Conservation (phyloP, 2,888 invertebrate genomes). For the Athrips mouffetella region DNA sequence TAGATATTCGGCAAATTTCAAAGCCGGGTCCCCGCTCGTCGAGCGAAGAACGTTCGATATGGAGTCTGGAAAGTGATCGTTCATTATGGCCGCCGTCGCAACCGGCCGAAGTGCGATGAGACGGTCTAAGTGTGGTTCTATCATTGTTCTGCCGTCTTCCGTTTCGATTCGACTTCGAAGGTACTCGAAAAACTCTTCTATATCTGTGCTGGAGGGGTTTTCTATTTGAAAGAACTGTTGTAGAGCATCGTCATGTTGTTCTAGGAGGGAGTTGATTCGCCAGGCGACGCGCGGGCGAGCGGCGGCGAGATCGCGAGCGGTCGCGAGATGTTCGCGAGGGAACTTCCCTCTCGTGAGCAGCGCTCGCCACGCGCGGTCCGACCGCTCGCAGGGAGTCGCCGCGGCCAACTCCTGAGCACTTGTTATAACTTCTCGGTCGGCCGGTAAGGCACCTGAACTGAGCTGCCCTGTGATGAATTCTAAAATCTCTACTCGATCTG, state of each 20-base stretch:
- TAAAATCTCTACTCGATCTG: conserved; percentile 55
- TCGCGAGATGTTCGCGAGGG: conserved; percentile 29
- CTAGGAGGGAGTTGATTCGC: conserved; percentile 45
- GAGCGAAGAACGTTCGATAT: conserved; percentile 34
- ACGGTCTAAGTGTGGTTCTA: conserved; percentile 38
- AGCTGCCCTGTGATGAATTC: conserved; percentile 64
- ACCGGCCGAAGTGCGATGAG: conserved; percentile 49
- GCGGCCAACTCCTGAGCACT: conserved; percentile 44
- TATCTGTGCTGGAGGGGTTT: conserved; percentile 45
- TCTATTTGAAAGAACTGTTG: conserved; percentile 49
- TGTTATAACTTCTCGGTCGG: conserved; percentile 51
- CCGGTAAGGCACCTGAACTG: conserved; percentile 52
- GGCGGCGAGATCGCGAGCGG: conserved; percentile 25
- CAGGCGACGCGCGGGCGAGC: conserved; percentile 53
- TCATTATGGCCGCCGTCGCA: conserved; percentile 50
- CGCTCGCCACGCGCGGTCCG: conserved; percentile 59
- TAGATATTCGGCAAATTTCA: conserved; percentile 47
- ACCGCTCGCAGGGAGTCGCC: conserved; percentile 44
- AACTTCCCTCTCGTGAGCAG: conserved; percentile 36
- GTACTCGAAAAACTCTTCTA: conserved; percentile 61
- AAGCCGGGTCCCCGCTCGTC: conserved; percentile 31
- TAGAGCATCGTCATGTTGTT: conserved; percentile 40
- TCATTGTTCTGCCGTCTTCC: conserved; percentile 29
- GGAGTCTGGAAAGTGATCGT: conserved; percentile 38
- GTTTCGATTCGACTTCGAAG: conserved; percentile 39